Evolutionary conservation across 35 echinoderm and acorn worm genomes (phyloP), one percentile per base, ranked within the genome.

Genomic region (Hemicentrotus pulcherrimus): DNA sequence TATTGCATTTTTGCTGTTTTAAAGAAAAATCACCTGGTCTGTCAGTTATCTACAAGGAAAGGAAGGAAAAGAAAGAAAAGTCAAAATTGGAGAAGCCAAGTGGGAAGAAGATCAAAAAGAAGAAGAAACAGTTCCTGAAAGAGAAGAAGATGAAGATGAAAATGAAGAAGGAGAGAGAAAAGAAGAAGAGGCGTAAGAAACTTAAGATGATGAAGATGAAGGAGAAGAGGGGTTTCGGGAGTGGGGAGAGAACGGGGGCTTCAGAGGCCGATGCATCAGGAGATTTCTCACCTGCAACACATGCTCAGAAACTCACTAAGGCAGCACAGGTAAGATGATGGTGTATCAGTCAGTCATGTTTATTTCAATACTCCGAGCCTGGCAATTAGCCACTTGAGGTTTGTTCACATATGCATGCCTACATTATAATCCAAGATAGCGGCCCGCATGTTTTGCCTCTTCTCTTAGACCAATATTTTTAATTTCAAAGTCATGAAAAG

Each of bases 71-170:
- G 19, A 96, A 95, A 85, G 98, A 95, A 70, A 87, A 55, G 78
- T 9, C 94, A 5, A 96, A 95, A 31, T 94, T 94, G 47, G 94
- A 95, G 22, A 96, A 97, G 33, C 85, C 92, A 61, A 96, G 91
- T 22, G 94, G 97, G 9, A 91, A 98, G 32, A 97, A 96, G 86
- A 96, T 95, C 52, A 98, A 96, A 30, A 94, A 98, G 78, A 96
- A 97, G 95, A 96, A 96, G 52, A 95, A 97, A 85, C 96, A 96
- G 86, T 86, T 95, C 15, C 35, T 47, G 24, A 86, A 95, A 91
- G 95, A 97, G 92, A 94, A 95, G 88, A 87, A 65, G 13, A 86
- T 71, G 92, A 97, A 97, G 96, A 96, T 92, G 92, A 96, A 97
- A 93, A 96, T 90, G 60, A 97, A 97, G 65, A 94, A 95, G 86